Percentiles rank a stretch among this genome's conserved stretches.
Conservation (phyloP, 2,888 invertebrate species). For the Merodon equestris region DNA sequence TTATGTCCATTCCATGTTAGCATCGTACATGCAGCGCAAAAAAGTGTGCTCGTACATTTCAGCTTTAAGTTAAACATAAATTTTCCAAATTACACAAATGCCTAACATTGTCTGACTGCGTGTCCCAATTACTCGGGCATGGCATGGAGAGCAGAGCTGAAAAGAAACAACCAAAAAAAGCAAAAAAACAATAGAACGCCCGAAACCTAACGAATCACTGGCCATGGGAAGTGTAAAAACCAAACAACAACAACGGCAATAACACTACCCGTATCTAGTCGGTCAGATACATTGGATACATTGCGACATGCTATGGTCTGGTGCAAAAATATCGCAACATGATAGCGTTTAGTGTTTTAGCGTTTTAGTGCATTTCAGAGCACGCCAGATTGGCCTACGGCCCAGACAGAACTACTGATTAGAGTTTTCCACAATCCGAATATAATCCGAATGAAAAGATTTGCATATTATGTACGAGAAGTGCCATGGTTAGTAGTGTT, state of each 20-base stretch:
- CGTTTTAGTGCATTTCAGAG: background rate
- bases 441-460: conserved; percentile 41
- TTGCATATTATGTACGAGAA: conserved; percentile 38
- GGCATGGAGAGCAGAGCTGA: conserved; percentile 21
- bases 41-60: no score
- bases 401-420: conserved; percentile 28
- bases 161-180: no score
- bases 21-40: no score
- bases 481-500: conserved; percentile 11
- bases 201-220: conserved; percentile 1
- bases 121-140: conserved; percentile 57
- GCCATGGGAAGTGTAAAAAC: conserved; percentile 1
- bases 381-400: conserved; percentile 6
- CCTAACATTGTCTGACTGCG: conserved; percentile 25
- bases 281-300: conserved; percentile 24
- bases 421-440: conserved; percentile 46
- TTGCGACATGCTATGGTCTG: conserved; percentile 48
- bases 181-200: no score
- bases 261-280: background rate
- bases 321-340: conserved; percentile 42
- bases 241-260: background rate
- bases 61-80: conserved; percentile 28
- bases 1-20: no score
- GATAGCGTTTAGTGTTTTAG: no score
- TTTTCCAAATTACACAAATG: conserved; percentile 48